A percentile compares a stretch with the other conserved stretches of the same genome.
Evolutionary conservation across 1,140 invertebrate genomes (phyloP).

Genomic region (Hypothenemus hampei): DNA sequence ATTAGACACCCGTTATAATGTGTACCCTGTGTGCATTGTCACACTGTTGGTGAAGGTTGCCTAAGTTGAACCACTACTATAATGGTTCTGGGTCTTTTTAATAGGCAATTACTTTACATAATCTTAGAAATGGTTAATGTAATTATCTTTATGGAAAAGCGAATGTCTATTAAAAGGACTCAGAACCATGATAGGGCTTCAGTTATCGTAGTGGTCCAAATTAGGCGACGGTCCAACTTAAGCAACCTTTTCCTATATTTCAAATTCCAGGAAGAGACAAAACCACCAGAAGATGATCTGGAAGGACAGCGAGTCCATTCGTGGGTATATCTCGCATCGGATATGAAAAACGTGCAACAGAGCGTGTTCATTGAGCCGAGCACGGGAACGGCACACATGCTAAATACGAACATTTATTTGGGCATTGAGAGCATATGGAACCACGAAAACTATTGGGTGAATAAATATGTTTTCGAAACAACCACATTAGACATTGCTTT

Average conservation of each 20-base stretch:
- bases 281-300: constrained; percentile 62
- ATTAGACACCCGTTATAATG: too few relatives aligned
- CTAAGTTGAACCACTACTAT: background rate
- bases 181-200: too few relatives aligned
- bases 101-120: too few relatives aligned
- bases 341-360: constrained; percentile 52
- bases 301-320: constrained; percentile 73
- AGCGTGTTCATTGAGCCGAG: constrained; percentile 80
- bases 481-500: too few relatives aligned
- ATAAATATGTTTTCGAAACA: too few relatives aligned
- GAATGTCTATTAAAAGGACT: background rate
- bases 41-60: background rate
- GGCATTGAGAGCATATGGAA: constrained; percentile 84
- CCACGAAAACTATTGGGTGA: constrained; percentile 79
- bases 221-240: too few relatives aligned
- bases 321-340: constrained; percentile 72
- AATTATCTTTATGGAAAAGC: background rate
- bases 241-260: background rate
- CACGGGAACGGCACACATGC: constrained; percentile 59
- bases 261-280: constrained; percentile 63
- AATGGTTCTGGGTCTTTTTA: too few relatives aligned
- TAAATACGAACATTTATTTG: constrained; percentile 61
- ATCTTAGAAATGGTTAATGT: too few relatives aligned
- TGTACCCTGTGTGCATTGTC: background rate
- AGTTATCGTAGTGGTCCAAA: too few relatives aligned